Base-by-base conservation (phyloP, 2,113 vertebrate genomes). In the Lathamus discolor region DNA sequence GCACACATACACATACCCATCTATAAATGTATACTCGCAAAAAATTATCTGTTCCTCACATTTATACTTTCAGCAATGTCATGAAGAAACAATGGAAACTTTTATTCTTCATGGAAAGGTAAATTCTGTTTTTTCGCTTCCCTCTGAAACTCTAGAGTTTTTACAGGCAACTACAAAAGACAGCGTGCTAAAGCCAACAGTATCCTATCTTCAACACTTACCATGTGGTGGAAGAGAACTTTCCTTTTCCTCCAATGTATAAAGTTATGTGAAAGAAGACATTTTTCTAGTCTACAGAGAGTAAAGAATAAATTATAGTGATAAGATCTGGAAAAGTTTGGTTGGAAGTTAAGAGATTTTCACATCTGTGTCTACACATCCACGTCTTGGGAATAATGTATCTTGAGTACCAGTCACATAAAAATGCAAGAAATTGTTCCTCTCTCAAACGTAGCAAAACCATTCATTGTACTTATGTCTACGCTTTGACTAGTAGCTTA, bases 291-390 rank as follows among this genome's bases (percentile, higher is more conserved):
- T 96, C 98, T 95, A 97, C 83, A 96, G 98, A 98, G 97, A 98
- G 86, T 93, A 91, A 93, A 98, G 97, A 98, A 98, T 98, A 98
- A 98, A 98, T 98, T 98, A 98, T 73, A 95, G 95, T 86, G 98
- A 98, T 98, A 98, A 98, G 98, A 98, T 98, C 98, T 98, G 98
- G 97, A 97, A 98, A 98, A 98, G 98, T 98, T 93, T 95, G 93
- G 97, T 98, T 98, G 97, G 98, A 98, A 95, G 96, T 97, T 94
- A 97, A 97, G 98, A 97, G 97, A 98, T 96, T 98, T 98, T 98
- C 98, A 98, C 99, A 99, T 99, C 98, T 99, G 99, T 98, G 97
- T 98, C 98, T 98, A 97, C 97, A 98, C 98, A 98, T 98, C 97
- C 97, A 96, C 90, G 98, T 95, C 98, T 96, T 94, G 98, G 98